Conservation (phyloP, 2,797 vertebrate genomes). For the Serranus cabrilla region DNA sequence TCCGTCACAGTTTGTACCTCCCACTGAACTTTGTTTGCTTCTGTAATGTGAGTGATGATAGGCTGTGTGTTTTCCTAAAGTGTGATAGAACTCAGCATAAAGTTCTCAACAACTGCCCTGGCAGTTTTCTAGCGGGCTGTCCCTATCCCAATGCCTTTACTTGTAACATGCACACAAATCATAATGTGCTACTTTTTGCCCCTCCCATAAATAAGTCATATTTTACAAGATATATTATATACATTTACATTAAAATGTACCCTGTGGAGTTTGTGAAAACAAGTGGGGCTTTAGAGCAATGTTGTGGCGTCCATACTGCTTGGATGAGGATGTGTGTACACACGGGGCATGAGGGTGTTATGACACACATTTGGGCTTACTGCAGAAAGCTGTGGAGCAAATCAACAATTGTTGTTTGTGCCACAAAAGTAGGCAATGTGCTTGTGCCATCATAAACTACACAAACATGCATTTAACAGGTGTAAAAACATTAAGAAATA, state of each 20-base stretch:
- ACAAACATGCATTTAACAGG: background rate
- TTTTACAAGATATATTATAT: background rate
- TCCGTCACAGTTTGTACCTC: background rate
- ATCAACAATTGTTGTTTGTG: background rate
- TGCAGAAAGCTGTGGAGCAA: background rate
- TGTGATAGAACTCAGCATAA: conserved; percentile 10
- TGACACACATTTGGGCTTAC: background rate
- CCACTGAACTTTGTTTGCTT: background rate
- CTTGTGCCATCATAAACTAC: background rate
- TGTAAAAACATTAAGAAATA: background rate
- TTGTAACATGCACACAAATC: background rate
- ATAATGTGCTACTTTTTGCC: background rate
- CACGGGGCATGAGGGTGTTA: background rate
- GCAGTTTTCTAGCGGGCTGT: background rate
- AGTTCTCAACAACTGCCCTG: background rate
- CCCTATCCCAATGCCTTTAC: background rate
- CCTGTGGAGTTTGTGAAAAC: background rate
- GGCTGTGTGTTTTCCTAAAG: background rate
- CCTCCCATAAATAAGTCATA: background rate
- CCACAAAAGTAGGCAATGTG: background rate
- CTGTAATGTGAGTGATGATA: background rate
- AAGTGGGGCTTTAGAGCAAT: background rate
- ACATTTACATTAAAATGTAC: background rate
- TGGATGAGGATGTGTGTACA: background rate
- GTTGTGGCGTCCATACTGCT: background rate